Evolutionary conservation across 1,140 invertebrate genomes (phyloP).

Genomic region (Linepithema humile): DNA sequence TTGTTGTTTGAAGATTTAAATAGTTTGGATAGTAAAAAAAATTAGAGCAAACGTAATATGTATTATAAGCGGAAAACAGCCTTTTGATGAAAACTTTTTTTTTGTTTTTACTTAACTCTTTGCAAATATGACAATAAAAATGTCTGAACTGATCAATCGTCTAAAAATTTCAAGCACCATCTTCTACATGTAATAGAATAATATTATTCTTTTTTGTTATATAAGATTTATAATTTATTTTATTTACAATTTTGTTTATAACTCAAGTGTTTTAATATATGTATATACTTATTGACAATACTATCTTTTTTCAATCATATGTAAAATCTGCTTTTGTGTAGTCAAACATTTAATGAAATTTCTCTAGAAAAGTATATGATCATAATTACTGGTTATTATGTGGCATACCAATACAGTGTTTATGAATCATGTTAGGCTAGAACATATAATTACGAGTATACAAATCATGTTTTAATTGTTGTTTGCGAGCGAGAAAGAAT

Average conservation of each 20-base stretch:
- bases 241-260: background rate
- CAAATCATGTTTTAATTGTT: constrained; percentile 25
- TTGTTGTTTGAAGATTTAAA: no score
- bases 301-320: background rate
- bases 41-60: no score
- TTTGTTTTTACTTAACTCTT: no score
- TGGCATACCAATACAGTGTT: background rate
- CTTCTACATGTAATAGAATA: background rate
- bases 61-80: no score
- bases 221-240: constrained; percentile 8
- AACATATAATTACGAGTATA: constrained; percentile 47
- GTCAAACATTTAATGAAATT: constrained; percentile 10
- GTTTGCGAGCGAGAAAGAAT: background rate
- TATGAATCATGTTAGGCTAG: constrained; percentile 35
- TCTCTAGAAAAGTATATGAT: background rate
- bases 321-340: background rate
- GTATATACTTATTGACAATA: background rate
- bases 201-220: background rate
- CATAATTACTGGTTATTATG: constrained; percentile 8
- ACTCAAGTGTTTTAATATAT: background rate
- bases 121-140: no score
- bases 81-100: no score
- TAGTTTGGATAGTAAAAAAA: no score
- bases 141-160: no score
- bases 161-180: no score